phyloP scores from a whole-genome alignment of 2,113 vertebrate species.

The Excalfactoria chinensis region DNA sequence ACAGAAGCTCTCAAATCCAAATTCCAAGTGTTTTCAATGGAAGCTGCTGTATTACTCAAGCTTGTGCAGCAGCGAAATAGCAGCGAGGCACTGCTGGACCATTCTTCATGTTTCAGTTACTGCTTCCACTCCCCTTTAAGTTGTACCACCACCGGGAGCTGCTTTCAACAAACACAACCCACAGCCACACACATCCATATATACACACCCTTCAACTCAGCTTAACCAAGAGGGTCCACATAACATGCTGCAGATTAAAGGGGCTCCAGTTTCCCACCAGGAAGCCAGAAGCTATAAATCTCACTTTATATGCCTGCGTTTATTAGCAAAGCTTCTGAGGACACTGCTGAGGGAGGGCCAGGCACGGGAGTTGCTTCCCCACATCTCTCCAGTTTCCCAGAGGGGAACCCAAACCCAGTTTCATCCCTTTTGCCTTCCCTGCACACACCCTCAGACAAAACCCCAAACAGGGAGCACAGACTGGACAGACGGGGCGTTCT shows the following conservation, averaged over 20 bases:
- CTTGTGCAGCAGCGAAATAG: not conserved
- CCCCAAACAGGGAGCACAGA: not conserved
- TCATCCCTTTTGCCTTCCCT: not conserved
- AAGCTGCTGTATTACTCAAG: not conserved
- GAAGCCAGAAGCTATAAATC: conserved; percentile 67
- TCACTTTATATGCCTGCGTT: conserved; percentile 64
- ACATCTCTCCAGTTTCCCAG: not conserved
- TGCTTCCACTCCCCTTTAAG: not conserved
- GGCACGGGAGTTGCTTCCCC: not conserved
- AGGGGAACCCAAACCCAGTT: not conserved
- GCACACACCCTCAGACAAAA: not conserved
- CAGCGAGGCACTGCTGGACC: not conserved
- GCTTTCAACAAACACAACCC: not conserved
- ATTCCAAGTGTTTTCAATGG: not conserved
- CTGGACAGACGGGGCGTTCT: accelerated
- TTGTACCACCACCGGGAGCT: not conserved
- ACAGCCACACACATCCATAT: not conserved
- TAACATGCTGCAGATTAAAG: conserved; percentile 42
- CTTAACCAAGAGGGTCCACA: not conserved
- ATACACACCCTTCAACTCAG: not conserved
- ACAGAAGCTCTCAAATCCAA: not conserved
- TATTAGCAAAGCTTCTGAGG: conserved; percentile 57
- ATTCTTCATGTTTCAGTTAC: not conserved
- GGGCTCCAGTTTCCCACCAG: conserved; percentile 66
- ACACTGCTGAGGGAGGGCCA: conserved; percentile 21